Evolutionary conservation across 2,888 invertebrate genomes (phyloP).

Genomic region (Cantharis rustica): DNA sequence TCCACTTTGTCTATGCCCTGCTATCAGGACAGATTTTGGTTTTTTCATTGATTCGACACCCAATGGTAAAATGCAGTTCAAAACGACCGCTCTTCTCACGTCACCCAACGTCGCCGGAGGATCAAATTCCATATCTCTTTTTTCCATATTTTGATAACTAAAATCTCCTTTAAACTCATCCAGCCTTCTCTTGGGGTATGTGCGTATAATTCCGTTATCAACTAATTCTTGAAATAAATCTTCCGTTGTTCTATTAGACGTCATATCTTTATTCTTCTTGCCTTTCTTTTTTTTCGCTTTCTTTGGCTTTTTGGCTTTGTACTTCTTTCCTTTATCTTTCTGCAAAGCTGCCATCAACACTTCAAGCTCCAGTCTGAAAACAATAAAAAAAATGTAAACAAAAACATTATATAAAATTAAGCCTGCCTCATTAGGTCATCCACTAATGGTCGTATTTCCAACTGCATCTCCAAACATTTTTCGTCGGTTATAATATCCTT

Average conservation of each 20-base stretch:
- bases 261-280: conserved; percentile 67
- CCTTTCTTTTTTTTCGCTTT: conserved; percentile 45
- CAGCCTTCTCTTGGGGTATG: conserved; percentile 64
- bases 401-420: too few relatives aligned
- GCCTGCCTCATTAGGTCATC: conserved; percentile 66
- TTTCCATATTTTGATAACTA: conserved; percentile 64
- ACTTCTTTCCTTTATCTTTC: conserved; percentile 32
- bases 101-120: conserved; percentile 65
- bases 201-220: conserved; percentile 69
- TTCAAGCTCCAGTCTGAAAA: conserved; percentile 37
- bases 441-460: conserved; percentile 69
- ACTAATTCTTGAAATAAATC: conserved; percentile 76
- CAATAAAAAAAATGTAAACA: neutral
- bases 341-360: conserved; percentile 34
- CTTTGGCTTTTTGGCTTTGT: conserved; percentile 44
- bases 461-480: conserved; percentile 66
- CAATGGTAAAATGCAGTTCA: conserved; percentile 66
- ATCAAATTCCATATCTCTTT: conserved; percentile 51
- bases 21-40: conserved; percentile 67
- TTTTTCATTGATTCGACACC: conserved; percentile 53
- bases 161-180: conserved; percentile 73
- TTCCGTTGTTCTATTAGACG: conserved; percentile 64
- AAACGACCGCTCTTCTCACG: conserved; percentile 63
- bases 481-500: conserved; percentile 68
- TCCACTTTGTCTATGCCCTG: conserved; percentile 72